Percentiles rank a stretch among this genome's conserved stretches.
Conservation (phyloP, 2,113 vertebrate genomes). For the Ceuthmochares aereus region DNA sequence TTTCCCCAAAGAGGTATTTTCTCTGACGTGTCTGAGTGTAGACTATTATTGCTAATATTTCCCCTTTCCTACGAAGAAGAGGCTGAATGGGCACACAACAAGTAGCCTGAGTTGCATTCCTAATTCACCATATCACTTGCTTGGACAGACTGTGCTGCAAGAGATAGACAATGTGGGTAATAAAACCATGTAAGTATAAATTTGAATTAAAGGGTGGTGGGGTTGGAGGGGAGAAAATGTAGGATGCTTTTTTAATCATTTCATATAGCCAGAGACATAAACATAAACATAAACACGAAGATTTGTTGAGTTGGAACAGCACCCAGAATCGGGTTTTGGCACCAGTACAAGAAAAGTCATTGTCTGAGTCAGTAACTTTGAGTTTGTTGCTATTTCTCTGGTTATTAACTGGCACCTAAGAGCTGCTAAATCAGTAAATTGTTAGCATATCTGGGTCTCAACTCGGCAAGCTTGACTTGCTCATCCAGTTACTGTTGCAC, state of each 20-base stretch:
- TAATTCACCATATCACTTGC: neutral
- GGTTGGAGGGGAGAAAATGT: neutral
- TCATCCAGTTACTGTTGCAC: conserved; percentile 39
- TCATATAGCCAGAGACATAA: neutral
- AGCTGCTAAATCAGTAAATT: conserved; percentile 47
- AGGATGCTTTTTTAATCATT: neutral
- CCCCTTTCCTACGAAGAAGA: neutral
- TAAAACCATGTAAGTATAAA: neutral
- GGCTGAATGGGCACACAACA: neutral
- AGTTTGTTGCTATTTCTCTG: neutral
- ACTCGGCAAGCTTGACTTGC: conserved; percentile 50
- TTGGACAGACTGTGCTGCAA: neutral
- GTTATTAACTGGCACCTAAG: neutral
- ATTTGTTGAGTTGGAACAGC: neutral
- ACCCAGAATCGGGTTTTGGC: neutral
- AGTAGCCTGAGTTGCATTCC: neutral
- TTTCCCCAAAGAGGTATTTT: neutral
- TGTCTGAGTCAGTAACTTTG: neutral
- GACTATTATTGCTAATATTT: neutral
- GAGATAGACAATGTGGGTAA: neutral
- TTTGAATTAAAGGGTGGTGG: neutral
- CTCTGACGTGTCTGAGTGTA: neutral
- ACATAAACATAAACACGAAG: neutral
- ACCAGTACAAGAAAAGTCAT: neutral
- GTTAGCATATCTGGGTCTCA: conserved; percentile 19